A percentile compares a stretch with the other conserved stretches of the same genome.
phyloP scores from a whole-genome alignment of 1,140 invertebrate genomes.

The Pomacea maculata region DNA sequence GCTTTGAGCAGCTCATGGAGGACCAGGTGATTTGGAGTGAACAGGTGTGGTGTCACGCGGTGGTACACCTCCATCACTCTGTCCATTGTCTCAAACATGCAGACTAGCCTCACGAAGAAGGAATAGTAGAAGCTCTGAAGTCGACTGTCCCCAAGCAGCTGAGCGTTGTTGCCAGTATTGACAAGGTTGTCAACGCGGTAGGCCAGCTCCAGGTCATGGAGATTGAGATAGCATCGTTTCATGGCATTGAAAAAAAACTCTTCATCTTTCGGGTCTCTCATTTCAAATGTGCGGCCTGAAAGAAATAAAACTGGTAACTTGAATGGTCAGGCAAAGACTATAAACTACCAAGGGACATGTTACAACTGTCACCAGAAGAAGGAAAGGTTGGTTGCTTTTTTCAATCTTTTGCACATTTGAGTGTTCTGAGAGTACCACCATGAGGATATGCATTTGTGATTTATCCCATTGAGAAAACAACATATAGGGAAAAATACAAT shows the following conservation, averaged over 20 bases:
- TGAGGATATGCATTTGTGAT: too few species aligned
- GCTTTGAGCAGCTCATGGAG: constrained; percentile 20
- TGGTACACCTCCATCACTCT: constrained; percentile 24
- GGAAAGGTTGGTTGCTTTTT: too few species aligned
- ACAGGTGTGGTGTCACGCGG: constrained; percentile 17
- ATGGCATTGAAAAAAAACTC: constrained; percentile 20
- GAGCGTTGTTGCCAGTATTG: constrained; percentile 16
- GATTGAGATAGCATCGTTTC: constrained; percentile 5
- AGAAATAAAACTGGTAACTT: too few species aligned
- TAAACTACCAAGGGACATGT: too few species aligned
- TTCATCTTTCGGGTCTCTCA: not conserved
- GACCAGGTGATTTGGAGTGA: constrained; percentile 1
- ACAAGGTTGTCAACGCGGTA: constrained; percentile 12
- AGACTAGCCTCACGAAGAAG: constrained; percentile 11
- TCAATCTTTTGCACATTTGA: too few species aligned
- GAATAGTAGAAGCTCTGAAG: constrained; percentile 14
- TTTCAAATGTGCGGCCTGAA: not conserved
- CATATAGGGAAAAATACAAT: too few species aligned
- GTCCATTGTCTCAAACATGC: constrained; percentile 18
- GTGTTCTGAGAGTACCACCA: too few species aligned
- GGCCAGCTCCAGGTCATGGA: constrained; percentile 10
- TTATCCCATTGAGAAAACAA: too few species aligned
- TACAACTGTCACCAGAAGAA: too few species aligned
- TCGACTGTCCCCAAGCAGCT: constrained; percentile 11
- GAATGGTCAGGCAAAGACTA: too few species aligned